phyloP scores from a whole-genome alignment of 2,797 vertebrate species.

The Myiotriccus ornatus region DNA sequence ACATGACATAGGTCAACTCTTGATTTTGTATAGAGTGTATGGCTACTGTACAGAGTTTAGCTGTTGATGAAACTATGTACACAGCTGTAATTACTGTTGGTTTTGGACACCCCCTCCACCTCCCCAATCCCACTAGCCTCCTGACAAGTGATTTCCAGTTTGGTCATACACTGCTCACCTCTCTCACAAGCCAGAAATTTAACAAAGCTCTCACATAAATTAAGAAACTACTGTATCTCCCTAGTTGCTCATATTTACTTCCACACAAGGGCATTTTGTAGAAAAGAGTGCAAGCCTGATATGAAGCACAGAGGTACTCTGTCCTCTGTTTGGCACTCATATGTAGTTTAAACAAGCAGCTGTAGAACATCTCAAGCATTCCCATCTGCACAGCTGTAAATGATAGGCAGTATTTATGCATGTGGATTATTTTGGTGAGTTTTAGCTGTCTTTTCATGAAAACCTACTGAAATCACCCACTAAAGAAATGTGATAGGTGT shows the following conservation, averaged over 20 bases:
- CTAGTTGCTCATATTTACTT: background rate
- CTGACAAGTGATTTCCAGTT: background rate
- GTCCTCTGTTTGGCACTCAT: background rate
- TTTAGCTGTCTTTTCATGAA: background rate
- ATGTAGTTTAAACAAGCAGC: background rate
- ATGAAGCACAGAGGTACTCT: background rate
- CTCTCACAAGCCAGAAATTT: background rate
- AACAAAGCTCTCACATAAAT: background rate
- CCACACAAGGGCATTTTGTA: background rate
- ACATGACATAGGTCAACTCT: background rate
- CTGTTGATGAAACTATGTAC: background rate
- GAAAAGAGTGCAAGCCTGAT: background rate
- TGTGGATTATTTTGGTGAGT: background rate
- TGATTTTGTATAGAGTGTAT: background rate
- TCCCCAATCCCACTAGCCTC: background rate
- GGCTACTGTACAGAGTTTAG: background rate
- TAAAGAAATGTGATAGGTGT: background rate
- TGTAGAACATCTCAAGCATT: background rate
- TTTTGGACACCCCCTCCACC: background rate
- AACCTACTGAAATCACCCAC: background rate
- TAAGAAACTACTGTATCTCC: background rate
- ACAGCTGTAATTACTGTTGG: background rate
- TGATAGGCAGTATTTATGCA: background rate
- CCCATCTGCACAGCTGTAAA: background rate
- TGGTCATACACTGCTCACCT: background rate